Evolutionary conservation across 2,797 vertebrate species (phyloP).

Genomic region (Dendrocincla tyrannina): DNA sequence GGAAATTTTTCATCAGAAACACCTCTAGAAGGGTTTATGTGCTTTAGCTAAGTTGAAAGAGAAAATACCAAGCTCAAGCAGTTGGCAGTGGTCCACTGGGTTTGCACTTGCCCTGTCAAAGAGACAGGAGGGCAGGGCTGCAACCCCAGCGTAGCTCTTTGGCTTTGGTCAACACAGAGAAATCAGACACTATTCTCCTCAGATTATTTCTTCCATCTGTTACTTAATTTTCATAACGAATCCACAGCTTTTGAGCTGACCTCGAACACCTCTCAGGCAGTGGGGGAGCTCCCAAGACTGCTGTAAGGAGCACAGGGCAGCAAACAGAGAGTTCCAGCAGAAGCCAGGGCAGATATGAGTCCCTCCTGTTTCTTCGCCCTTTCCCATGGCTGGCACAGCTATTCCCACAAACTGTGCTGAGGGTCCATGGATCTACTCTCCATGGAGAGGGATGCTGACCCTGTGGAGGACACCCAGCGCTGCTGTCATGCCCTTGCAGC

Average conservation of each 20-base stretch:
- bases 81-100: neutral
- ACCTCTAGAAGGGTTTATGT: neutral
- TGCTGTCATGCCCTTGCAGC: neutral
- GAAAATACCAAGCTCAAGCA: neutral
- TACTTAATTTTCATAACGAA: neutral
- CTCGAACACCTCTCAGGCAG: neutral
- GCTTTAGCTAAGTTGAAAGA: neutral
- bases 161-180: neutral
- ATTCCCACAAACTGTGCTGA: neutral
- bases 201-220: neutral
- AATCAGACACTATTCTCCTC: neutral
- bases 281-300: neutral
- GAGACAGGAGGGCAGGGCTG: neutral
- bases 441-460: neutral
- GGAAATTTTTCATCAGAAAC: neutral
- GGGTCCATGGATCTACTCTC: neutral
- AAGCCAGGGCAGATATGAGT: neutral
- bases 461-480: rapidly evolving
- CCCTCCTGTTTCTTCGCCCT: rapidly evolving
- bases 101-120: neutral
- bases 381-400: neutral
- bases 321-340: neutral
- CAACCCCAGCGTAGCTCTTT: neutral
- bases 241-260: neutral
- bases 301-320: neutral